Conservation (phyloP, 2,888 invertebrate species). For the Parascotia fuliginaria region DNA sequence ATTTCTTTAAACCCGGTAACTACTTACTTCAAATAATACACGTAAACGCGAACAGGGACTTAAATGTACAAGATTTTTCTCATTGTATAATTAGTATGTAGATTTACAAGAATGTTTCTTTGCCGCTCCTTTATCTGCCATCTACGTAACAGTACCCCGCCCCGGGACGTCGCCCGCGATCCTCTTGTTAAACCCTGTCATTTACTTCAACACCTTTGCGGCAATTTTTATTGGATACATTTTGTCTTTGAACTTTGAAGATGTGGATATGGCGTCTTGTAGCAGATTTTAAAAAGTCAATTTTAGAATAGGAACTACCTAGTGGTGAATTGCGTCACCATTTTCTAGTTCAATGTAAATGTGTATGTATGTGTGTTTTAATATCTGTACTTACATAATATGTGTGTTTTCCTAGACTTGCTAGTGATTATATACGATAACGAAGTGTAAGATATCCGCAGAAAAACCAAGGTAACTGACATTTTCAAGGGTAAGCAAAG, state of each 20-base stretch:
- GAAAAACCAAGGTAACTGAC: too few relatives aligned
- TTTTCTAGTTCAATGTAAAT: too few relatives aligned
- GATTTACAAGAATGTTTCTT: slow-evolving; percentile 24
- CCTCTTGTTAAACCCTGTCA: slow-evolving; percentile 50
- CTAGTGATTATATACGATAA: too few relatives aligned
- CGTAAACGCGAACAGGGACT: not conserved
- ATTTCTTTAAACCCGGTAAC: not conserved
- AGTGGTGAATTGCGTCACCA: too few relatives aligned
- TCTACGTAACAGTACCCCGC: slow-evolving; percentile 36
- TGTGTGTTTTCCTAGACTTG: too few relatives aligned
- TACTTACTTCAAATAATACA: not conserved
- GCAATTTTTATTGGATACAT: slow-evolving; percentile 68
- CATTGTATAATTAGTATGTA: slow-evolving; percentile 24
- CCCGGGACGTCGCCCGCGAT: slow-evolving; percentile 46
- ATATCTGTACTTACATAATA: too few relatives aligned
- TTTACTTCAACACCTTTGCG: slow-evolving; percentile 74
- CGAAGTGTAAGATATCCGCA: too few relatives aligned
- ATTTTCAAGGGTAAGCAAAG: too few relatives aligned
- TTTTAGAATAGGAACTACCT: not conserved
- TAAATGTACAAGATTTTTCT: slow-evolving; percentile 8
- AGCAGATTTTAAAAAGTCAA: not conserved
- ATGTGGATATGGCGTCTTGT: slow-evolving; percentile 44
- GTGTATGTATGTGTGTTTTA: too few relatives aligned
- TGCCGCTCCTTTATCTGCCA: slow-evolving; percentile 26
- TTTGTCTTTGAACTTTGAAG: slow-evolving; percentile 32